Conservation (phyloP, 1,140 invertebrate species). For the Oedothorax gibbosus region DNA sequence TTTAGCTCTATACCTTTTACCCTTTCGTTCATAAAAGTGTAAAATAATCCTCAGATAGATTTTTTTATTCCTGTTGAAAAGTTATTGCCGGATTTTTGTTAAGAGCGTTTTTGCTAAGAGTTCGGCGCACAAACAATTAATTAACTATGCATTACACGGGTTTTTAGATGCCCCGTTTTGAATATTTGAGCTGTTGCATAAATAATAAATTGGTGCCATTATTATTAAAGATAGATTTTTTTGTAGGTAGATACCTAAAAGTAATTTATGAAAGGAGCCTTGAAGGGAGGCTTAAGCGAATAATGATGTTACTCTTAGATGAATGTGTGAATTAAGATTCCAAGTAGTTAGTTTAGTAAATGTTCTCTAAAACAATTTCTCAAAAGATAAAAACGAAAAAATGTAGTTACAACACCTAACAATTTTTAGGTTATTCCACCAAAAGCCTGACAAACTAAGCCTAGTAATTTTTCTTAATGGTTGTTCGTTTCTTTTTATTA, state of each 20-base stretch:
- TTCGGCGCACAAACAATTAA: conserved; percentile 46
- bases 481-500: too few relatives aligned
- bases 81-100: conserved; percentile 48
- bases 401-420: too few relatives aligned
- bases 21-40: conserved; percentile 45
- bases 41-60: conserved; percentile 51
- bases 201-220: conserved; percentile 54
- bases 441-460: too few relatives aligned
- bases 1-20: not conserved
- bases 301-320: conserved; percentile 24
- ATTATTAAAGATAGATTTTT: conserved; percentile 7
- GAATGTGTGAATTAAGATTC: not conserved
- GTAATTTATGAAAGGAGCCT: conserved; percentile 8
- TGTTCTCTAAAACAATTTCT: too few relatives aligned
- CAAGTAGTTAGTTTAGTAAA: too few relatives aligned
- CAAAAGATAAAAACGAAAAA: too few relatives aligned
- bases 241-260: conserved; percentile 1
- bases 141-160: conserved; percentile 51
- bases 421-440: too few relatives aligned
- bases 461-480: too few relatives aligned
- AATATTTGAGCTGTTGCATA: conserved; percentile 51
- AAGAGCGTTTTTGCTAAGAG: conserved; percentile 10
- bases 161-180: conserved; percentile 41
- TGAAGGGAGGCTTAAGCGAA: conserved; percentile 21
- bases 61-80: conserved; percentile 34